Percentiles rank a stretch among this genome's conserved stretches.
Conservation (phyloP, 2,888 invertebrate genomes). For the Ophion costatus region DNA sequence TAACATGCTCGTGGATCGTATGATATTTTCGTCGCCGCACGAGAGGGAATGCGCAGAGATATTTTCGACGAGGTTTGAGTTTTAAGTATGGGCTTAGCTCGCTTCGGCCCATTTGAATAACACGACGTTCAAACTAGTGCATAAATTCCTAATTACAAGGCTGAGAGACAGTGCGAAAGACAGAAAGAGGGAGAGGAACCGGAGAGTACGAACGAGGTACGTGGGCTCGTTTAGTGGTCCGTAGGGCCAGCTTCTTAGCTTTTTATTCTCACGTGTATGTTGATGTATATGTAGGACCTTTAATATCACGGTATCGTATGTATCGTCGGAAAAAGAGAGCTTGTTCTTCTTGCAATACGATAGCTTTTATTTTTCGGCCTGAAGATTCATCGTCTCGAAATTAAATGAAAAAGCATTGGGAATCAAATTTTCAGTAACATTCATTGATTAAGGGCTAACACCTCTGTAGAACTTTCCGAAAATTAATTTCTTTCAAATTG, state of each 20-base stretch:
- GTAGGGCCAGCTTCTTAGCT: constrained; percentile 6
- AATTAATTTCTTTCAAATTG: no score
- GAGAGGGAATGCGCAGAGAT: constrained; percentile 38
- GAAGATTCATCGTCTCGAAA: no score
- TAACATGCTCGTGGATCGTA: constrained; percentile 40
- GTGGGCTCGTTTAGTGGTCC: constrained; percentile 12
- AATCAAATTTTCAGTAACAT: no score
- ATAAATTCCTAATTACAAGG: constrained; percentile 83
- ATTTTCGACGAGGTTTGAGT: constrained; percentile 49
- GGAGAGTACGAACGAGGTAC: constrained; percentile 2
- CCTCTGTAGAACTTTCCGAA: no score
- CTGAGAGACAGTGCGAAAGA: constrained; percentile 61
- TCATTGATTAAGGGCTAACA: no score
- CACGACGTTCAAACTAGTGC: constrained; percentile 81
- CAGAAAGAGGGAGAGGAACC: neutral
- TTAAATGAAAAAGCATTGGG: no score
- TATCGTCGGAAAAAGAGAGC: no score
- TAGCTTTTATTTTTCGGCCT: no score
- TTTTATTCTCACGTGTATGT: constrained; percentile 37
- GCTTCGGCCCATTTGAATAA: constrained; percentile 82
- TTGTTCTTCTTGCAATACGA: no score
- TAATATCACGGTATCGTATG: no score
- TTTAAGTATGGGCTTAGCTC: constrained; percentile 50
- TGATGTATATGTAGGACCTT: neutral
- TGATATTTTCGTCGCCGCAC: constrained; percentile 45